Evolutionary conservation across 2,797 vertebrate species (phyloP).

Genomic region (Botia almorhae): DNA sequence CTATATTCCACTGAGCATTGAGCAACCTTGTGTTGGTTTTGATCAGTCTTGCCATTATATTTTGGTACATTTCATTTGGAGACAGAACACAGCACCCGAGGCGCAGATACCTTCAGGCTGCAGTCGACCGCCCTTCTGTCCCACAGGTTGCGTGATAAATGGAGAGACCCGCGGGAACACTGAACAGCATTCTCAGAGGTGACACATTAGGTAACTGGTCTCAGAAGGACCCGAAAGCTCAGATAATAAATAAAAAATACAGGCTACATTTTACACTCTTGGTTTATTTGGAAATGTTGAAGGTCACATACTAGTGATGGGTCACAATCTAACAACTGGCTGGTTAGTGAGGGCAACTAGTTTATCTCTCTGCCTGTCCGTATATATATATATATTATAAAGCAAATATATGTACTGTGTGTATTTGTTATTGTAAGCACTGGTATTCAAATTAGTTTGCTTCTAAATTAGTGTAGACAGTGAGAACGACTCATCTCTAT

Average conservation of each 20-base stretch:
- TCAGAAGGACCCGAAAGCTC: neutral
- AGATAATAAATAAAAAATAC: neutral
- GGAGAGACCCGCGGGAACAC: constrained; percentile 17
- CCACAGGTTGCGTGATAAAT: constrained; percentile 33
- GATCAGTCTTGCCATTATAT: constrained; percentile 17
- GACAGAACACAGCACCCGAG: constrained; percentile 4
- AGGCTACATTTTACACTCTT: neutral
- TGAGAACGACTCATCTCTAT: too few species aligned
- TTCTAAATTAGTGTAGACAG: too few species aligned
- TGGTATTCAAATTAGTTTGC: too few species aligned
- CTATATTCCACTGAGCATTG: neutral
- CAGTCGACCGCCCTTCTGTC: constrained; percentile 43
- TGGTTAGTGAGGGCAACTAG: too few species aligned
- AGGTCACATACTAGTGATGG: neutral
- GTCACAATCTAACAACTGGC: too few species aligned
- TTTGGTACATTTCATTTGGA: constrained; percentile 32
- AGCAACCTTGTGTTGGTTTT: constrained; percentile 12
- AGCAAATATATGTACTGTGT: too few species aligned
- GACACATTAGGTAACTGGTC: constrained; percentile 33
- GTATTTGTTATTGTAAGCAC: too few species aligned
- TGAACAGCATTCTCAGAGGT: constrained; percentile 33
- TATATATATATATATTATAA: too few species aligned
- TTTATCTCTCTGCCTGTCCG: too few species aligned
- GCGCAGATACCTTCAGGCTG: constrained; percentile 28
- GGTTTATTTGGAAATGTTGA: neutral